Conservation (phyloP, 1,140 invertebrate genomes). For the Lethrus apterus region DNA sequence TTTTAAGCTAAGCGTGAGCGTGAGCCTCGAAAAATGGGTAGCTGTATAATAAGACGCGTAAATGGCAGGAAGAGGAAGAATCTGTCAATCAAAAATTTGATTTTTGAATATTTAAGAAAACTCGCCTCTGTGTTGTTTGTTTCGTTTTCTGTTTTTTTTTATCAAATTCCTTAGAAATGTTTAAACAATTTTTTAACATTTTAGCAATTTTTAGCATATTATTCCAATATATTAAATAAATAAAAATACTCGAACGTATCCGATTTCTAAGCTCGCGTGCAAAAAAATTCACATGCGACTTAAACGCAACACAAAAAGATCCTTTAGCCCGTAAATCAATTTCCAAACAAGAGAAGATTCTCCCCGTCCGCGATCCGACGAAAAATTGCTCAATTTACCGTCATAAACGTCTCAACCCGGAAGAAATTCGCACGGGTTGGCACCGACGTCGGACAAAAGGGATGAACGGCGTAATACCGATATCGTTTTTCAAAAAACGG, state of each 20-base stretch:
- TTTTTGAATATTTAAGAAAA: neutral
- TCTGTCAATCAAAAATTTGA: neutral
- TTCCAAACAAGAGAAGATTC: too few relatives aligned
- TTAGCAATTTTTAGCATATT: neutral
- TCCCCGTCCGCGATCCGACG: conserved; percentile 1
- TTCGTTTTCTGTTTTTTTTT: too few relatives aligned
- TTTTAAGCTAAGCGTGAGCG: too few relatives aligned
- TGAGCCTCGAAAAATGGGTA: too few relatives aligned
- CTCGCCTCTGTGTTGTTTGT: too few relatives aligned
- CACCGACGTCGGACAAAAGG: neutral
- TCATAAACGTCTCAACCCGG: neutral
- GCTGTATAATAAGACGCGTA: too few relatives aligned
- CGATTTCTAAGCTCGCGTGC: neutral
- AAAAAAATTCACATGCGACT: conserved; percentile 7
- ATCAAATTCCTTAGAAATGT: conserved; percentile 40
- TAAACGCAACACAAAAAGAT: conserved; percentile 8
- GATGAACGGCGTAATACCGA: conserved; percentile 17
- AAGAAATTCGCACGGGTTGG: conserved; percentile 8
- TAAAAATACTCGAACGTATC: neutral
- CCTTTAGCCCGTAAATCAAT: conserved; percentile 7
- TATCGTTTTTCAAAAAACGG: conserved; percentile 17
- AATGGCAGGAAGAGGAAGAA: too few relatives aligned
- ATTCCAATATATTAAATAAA: neutral
- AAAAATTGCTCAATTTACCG: conserved; percentile 21
- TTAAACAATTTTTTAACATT: neutral